Evolutionary conservation across 2,113 vertebrate genomes (phyloP).

Genomic region (Cebidichthys violaceus): DNA sequence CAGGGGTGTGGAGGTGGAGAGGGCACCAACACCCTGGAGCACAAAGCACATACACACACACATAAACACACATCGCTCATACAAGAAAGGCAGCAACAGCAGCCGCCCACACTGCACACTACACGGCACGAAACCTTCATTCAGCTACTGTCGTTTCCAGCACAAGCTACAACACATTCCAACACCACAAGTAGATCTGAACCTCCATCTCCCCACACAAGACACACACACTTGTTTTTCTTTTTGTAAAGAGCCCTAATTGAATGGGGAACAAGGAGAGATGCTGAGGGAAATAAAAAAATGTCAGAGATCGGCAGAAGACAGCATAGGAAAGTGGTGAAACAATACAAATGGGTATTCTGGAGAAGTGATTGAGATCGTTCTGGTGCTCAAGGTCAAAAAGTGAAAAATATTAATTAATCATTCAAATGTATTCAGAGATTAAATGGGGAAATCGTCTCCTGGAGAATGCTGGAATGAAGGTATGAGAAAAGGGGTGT

Average conservation of each 20-base stretch:
- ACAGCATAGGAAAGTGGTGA: neutral
- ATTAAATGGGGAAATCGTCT: slow-evolving; percentile 37
- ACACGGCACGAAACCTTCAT: slow-evolving; percentile 55
- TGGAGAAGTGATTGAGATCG: neutral
- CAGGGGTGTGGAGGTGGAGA: slow-evolving; percentile 83
- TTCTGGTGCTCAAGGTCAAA: neutral
- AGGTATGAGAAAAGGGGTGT: slow-evolving; percentile 45
- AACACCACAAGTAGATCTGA: slow-evolving; percentile 44
- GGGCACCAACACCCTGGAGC: slow-evolving; percentile 83
- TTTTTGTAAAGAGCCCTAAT: slow-evolving; percentile 33
- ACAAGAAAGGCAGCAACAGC: slow-evolving; percentile 39
- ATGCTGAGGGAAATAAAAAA: neutral
- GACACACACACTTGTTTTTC: slow-evolving; percentile 12
- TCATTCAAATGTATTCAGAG: slow-evolving; percentile 50
- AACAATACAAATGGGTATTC: neutral
- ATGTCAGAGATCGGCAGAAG: neutral
- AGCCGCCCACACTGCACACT: slow-evolving; percentile 57
- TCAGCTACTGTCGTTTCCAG: slow-evolving; percentile 43
- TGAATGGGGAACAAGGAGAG: slow-evolving; percentile 5
- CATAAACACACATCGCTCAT: slow-evolving; percentile 16
- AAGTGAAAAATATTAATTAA: slow-evolving; percentile 20
- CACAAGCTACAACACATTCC: slow-evolving; percentile 59
- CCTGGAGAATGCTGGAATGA: slow-evolving; percentile 29
- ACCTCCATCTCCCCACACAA: slow-evolving; percentile 22
- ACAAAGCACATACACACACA: slow-evolving; percentile 55